phyloP scores from a whole-genome alignment of 2,797 vertebrate species.

The Enteromius thamalakanensis region DNA sequence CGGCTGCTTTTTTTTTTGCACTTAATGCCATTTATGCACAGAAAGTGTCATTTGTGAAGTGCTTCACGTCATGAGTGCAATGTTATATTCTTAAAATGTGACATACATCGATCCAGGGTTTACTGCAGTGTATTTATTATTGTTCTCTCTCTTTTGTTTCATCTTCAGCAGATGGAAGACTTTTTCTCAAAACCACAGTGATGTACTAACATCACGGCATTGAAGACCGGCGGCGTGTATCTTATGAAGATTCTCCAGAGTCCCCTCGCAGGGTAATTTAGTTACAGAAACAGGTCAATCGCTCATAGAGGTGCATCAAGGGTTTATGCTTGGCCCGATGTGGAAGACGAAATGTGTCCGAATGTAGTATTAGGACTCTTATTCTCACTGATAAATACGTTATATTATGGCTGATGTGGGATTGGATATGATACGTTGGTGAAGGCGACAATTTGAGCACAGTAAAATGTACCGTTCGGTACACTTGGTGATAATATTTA shows the following conservation, averaged over 20 bases:
- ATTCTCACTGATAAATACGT: conserved; percentile 69
- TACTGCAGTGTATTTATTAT: conserved; percentile 8
- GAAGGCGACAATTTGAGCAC: conserved; percentile 90
- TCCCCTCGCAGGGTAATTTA: conserved; percentile 75
- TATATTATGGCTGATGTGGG: conserved; percentile 66
- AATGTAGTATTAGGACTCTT: conserved; percentile 76
- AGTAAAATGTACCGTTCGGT: conserved; percentile 84
- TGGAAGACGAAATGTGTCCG: conserved; percentile 70
- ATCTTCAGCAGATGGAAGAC: conserved; percentile 92
- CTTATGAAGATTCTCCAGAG: conserved; percentile 81
- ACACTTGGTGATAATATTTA: conserved; percentile 77
- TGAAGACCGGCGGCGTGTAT: conserved; percentile 75
- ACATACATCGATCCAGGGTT: conserved; percentile 41
- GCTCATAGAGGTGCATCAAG: conserved; percentile 75
- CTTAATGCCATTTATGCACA: conserved; percentile 73
- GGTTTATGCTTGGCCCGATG: conserved; percentile 74
- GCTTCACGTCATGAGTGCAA: conserved; percentile 66
- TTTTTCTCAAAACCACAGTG: conserved; percentile 99
- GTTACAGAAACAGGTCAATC: conserved; percentile 76
- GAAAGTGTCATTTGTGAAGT: conserved; percentile 73
- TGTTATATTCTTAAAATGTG: conserved; percentile 68
- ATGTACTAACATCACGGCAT: conserved; percentile 89
- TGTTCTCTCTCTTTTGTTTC: conserved; percentile 59
- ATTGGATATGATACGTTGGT: conserved; percentile 71
- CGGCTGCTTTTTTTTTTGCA: conserved; percentile 73